These are phyloP conservation scores for Camponotus floridanus DNA, from an alignment of 1,140 invertebrate genomes.

Conservation along the genomic window DNA sequence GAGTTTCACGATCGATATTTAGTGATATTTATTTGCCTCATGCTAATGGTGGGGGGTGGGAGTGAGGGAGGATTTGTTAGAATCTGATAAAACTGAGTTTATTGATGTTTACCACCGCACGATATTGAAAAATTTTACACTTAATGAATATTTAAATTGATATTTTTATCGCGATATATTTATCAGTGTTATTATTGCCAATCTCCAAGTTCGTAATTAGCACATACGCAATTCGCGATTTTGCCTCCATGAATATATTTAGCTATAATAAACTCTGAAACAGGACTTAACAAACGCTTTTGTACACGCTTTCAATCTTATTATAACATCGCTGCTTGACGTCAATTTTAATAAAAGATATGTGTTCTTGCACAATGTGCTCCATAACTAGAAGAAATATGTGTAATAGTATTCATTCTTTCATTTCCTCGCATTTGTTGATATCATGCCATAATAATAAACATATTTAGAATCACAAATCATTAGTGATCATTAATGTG, in stretches of 20 bases:
- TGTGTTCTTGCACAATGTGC: not conserved
- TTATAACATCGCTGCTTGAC: conserved; percentile 12
- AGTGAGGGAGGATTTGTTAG: not conserved
- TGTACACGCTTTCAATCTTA: not conserved
- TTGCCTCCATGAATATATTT: conserved; percentile 10
- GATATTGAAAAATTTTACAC: conserved; percentile 15
- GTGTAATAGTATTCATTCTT: not conserved
- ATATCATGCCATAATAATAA: not conserved
- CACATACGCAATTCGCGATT: conserved; percentile 3
- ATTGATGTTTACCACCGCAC: conserved; percentile 20
- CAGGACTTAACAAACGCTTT: conserved; percentile 30
- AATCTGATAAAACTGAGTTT: conserved; percentile 4
- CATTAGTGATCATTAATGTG: not conserved
- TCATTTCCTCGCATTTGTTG: conserved; percentile 2
- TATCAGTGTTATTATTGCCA: conserved; percentile 29
- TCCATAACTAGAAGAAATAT: not conserved
- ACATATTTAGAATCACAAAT: not conserved
- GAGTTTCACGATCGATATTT: conserved; percentile 51
- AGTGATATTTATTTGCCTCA: conserved; percentile 49
- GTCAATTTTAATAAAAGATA: conserved; percentile 50
- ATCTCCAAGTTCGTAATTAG: conserved; percentile 30
- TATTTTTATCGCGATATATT: conserved; percentile 23
- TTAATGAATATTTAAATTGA: conserved; percentile 35
- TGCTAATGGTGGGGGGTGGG: not conserved
- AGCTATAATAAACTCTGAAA: conserved; percentile 23